Conservation (phyloP, 1,140 invertebrate species). For the Heliconius hermathena region DNA sequence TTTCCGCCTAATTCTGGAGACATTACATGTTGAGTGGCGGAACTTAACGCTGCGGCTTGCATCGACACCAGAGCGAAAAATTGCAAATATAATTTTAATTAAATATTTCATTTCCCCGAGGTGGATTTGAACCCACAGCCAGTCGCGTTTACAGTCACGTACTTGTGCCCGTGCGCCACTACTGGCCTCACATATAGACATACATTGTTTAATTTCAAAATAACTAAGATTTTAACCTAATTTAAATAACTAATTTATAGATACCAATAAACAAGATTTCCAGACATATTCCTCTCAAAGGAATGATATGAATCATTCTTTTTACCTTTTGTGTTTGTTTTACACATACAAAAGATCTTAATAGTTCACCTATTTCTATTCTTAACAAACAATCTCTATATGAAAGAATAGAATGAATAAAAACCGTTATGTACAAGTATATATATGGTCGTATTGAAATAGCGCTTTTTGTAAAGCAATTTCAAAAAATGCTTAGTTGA, state of each 20-base stretch:
- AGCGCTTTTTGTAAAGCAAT: slow-evolving; percentile 18
- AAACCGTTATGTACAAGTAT: slow-evolving; percentile 35
- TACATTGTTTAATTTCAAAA: too few species aligned
- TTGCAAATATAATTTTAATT: too few species aligned
- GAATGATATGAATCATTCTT: background rate
- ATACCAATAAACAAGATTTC: background rate
- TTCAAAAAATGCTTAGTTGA: background rate
- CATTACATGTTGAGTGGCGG: too few species aligned
- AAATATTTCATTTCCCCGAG: too few species aligned
- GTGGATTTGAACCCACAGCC: too few species aligned
- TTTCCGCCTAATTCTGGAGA: too few species aligned
- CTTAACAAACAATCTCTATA: slow-evolving; percentile 59
- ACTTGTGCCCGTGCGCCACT: too few species aligned
- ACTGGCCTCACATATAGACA: too few species aligned
- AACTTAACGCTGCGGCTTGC: too few species aligned
- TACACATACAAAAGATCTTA: slow-evolving; percentile 18
- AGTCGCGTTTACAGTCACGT: too few species aligned
- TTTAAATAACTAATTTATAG: background rate
- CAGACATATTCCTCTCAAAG: background rate
- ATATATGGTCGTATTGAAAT: slow-evolving; percentile 32
- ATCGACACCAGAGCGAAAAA: too few species aligned
- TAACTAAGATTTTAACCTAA: too few species aligned
- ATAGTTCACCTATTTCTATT: slow-evolving; percentile 44
- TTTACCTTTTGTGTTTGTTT: slow-evolving; percentile 5
- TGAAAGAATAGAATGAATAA: slow-evolving; percentile 36